Evolutionary conservation across 92 coral and sea anemone species (phyloP), one percentile per base, ranked within the genome.

Genomic region (Zoanthus solanderi): DNA sequence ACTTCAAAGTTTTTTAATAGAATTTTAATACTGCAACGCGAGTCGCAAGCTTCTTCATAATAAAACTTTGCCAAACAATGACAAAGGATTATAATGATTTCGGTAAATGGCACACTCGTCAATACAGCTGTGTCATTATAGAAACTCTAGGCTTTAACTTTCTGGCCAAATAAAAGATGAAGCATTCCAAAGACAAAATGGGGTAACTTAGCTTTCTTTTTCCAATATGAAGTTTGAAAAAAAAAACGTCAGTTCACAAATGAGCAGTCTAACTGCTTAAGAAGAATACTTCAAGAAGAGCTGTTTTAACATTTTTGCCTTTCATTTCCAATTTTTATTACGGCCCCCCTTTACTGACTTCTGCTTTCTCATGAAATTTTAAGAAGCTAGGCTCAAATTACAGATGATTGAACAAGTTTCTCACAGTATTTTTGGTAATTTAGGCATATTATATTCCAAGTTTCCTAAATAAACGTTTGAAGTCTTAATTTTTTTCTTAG

Each of bases 121-220:
- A 31, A 4, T 5, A 23, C 82, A 77, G 82, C 82, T 77, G 82
- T 53, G 67, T 77, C 67, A 53, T 54, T 77, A 53, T 54, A n/a
- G 46, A 50, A 17, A 76, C 15, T 47, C 31, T 44, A 12, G 63
- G 34, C 32, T 47, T 53, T 12, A 8, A 14, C 30, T 54, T 28
- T 17, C 45, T 23, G 9, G 2, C 5, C 28, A 32, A 29, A 54
- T 7, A n/a, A 4, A 52, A 9, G 45, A 28, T 13, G 2, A 13
- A 16, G 14, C 82, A 77, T 77, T 77, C 67, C 10, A 65, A 8
- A 0, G 47, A 34, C 23, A 23, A 77, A 54, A 12, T 11, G 53
- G 12, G 82, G 82, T 77, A 29, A 52, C 82, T 54, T 13, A 54
- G 66, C 1, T 9, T 12, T 14, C 6, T 53, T 2, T 7, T 42